phyloP scores from a whole-genome alignment of 2,113 vertebrate species.

The Pseudorasbora parva region DNA sequence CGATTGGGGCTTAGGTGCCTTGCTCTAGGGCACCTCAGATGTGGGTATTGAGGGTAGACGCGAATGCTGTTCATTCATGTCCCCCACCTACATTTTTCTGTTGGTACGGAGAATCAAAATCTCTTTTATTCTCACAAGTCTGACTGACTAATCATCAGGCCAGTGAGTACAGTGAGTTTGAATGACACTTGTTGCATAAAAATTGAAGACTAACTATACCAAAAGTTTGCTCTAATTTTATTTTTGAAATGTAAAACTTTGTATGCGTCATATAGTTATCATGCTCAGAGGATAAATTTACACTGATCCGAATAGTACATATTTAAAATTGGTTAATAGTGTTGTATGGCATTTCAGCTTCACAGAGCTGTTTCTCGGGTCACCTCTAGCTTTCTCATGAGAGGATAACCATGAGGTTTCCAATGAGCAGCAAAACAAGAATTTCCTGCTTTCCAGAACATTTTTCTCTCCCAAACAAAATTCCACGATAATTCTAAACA shows the following conservation, averaged over 20 bases:
- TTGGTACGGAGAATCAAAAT: too few relatives aligned
- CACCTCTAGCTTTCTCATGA: not conserved
- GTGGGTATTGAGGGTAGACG: too few relatives aligned
- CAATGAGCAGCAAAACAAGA: slow-evolving; percentile 54
- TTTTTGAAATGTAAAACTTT: not conserved
- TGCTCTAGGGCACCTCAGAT: too few relatives aligned
- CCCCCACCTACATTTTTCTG: too few relatives aligned
- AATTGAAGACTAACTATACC: not conserved
- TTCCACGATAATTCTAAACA: slow-evolving; percentile 60
- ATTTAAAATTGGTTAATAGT: not conserved
- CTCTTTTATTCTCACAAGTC: too few relatives aligned
- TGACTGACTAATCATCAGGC: too few relatives aligned
- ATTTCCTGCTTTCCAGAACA: slow-evolving; percentile 54
- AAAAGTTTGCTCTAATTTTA: not conserved
- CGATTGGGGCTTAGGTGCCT: too few relatives aligned
- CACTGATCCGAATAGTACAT: not conserved
- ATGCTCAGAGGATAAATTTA: not conserved
- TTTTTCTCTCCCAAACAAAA: slow-evolving; percentile 54
- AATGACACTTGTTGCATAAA: not conserved
- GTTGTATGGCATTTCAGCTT: not conserved
- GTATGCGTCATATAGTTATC: not conserved
- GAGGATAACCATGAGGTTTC: slow-evolving; percentile 52
- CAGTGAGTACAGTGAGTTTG: not conserved
- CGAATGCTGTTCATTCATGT: too few relatives aligned
- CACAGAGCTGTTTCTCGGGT: not conserved